Conservation (phyloP, 2,888 invertebrate species). For the Zhuqinia jingwanae region DNA sequence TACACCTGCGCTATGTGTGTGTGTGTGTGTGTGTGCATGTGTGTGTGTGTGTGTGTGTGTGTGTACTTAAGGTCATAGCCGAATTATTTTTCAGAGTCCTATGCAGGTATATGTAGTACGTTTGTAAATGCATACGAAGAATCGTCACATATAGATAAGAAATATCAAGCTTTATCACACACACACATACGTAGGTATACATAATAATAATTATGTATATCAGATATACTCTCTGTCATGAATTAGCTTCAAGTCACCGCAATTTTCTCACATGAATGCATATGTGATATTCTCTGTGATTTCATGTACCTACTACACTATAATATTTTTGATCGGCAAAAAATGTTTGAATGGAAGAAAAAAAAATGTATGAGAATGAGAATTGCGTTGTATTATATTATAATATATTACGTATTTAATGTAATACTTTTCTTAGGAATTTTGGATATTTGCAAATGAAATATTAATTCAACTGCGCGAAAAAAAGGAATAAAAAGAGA, state of each 20-base stretch:
- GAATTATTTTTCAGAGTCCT: too few relatives aligned
- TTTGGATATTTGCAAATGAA: background rate
- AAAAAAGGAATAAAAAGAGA: too few relatives aligned
- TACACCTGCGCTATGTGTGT: too few relatives aligned
- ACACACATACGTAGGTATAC: background rate
- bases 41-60: too few relatives aligned
- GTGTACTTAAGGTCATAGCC: too few relatives aligned
- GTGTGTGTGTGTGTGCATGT: too few relatives aligned
- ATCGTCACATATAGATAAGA: too few relatives aligned
- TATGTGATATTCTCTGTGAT: background rate
- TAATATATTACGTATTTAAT: background rate
- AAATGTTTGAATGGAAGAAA: too few relatives aligned
- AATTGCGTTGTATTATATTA: background rate
- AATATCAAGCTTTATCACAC: background rate
- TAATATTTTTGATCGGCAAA: background rate
- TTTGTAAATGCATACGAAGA: too few relatives aligned
- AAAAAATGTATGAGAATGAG: too few relatives aligned
- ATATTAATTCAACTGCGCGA: background rate
- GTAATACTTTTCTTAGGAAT: background rate
- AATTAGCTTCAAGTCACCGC: too few relatives aligned
- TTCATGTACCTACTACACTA: background rate
- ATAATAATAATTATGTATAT: background rate
- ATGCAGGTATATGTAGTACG: too few relatives aligned
- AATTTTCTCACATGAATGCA: background rate
- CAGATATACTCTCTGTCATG: constrained; percentile 27